Base-by-base conservation (phyloP, 2,888 invertebrate genomes). In the Dryadula phaetusa region DNA sequence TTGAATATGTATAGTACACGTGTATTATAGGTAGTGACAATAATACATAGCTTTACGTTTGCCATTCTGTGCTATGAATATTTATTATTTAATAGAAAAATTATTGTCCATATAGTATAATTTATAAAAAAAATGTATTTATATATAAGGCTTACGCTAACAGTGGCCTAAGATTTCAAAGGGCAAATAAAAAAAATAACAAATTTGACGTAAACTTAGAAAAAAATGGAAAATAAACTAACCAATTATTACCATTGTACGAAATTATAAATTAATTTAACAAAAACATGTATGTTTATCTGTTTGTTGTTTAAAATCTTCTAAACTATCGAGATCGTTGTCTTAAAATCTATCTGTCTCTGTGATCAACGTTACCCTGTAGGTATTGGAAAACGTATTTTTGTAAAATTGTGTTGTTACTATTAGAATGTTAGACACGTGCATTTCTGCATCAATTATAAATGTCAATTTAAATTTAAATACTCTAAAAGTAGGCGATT, bases 391-490 rank as follows among this genome's bases (percentile, higher is more conserved):
- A 72, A 65, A 64, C 72, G 70, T 72, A 56, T 67, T 75, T 74
- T 74, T 72, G 69, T 72, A 70, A 64, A 58, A 65, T 64, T 65
- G 60, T 56, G 64, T 71, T 70, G 60, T 49, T 54, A 46, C 40
- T 56, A 34, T 22, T 62, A 70, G 47, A 49, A 53, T 60, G 25
- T 58, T 64, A 67, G 58, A 66, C 46, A 64, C 67, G 22, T 47
- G 62, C 53, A 75, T 73, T 71, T 75, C 74, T 75, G 77, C 79
- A 85, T 85, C 88, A 89, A 88, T 89, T 88, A 89, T 77, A 75
- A 81, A 82, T 82, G 88, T 89, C 88, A 88, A 89, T 88, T 88
- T 81, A 75, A 80, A 79, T 76, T 78, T 77, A 25, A 64, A 65
- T 56, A 53, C 37, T 63, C 42, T 37, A 46, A 58, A 64, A 34